Percentiles rank a stretch among this genome's conserved stretches.
Evolutionary conservation across 1,140 invertebrate species (phyloP).

Genomic region (Globodera ellingtonae): DNA sequence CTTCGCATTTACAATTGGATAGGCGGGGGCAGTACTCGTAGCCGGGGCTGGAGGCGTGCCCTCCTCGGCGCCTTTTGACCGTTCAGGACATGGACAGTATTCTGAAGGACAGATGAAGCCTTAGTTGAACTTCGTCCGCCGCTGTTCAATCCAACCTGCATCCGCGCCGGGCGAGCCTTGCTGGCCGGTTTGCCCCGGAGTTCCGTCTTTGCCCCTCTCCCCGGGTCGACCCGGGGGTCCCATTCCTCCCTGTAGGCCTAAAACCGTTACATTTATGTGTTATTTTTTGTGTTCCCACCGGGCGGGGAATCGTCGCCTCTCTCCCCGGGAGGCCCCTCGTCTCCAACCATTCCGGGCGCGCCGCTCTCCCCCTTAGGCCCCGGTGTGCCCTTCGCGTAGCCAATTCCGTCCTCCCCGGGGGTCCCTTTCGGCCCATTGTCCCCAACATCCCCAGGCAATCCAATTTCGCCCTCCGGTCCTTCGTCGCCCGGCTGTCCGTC

Average conservation of each 20-base stretch:
- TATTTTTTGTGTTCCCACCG: constrained; percentile 9
- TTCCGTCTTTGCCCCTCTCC: constrained; percentile 40
- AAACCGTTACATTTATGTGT: background rate
- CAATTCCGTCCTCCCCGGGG: constrained; percentile 37
- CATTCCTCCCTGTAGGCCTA: constrained; percentile 38
- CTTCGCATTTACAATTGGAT: background rate
- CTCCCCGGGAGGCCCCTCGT: constrained; percentile 46
- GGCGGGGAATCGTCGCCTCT: constrained; percentile 46
- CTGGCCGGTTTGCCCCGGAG: constrained; percentile 22
- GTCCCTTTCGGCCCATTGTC: constrained; percentile 26
- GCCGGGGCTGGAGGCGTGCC: background rate
- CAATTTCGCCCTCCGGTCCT: constrained; percentile 36
- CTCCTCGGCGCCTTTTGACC: constrained; percentile 22
- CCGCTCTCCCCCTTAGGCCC: constrained; percentile 47
- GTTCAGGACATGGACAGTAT: constrained; percentile 44
- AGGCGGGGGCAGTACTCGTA: background rate
- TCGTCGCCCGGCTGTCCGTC: constrained; percentile 30
- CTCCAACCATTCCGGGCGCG: constrained; percentile 33
- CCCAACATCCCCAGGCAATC: constrained; percentile 40
- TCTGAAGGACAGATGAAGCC: constrained; percentile 25
- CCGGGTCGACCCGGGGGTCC: constrained; percentile 40
- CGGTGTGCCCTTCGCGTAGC: constrained; percentile 42
- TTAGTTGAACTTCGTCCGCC: background rate
- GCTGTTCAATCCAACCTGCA: background rate
- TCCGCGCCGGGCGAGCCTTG: constrained; percentile 31